Evolutionary conservation across 2,797 vertebrate genomes (phyloP).

Genomic region (Tragelaphus oryx): DNA sequence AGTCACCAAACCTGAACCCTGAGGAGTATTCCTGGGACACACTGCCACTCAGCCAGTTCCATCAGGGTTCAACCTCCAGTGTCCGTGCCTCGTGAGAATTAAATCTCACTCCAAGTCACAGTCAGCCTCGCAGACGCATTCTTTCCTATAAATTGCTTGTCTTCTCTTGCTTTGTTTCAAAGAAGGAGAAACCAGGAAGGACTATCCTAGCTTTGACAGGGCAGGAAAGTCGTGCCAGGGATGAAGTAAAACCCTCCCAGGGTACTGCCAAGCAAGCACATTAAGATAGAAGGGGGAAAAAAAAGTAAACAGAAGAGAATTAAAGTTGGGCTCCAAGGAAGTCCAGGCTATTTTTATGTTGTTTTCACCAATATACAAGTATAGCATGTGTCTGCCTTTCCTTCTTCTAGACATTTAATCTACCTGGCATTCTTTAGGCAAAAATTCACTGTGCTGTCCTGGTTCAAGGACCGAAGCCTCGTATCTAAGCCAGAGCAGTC

Average conservation of each 20-base stretch:
- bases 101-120: background rate
- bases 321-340: background rate
- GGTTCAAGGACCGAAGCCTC: background rate
- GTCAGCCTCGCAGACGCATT: background rate
- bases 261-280: background rate
- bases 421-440: background rate
- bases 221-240: background rate
- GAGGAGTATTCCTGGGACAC: background rate
- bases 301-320: background rate
- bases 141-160: background rate
- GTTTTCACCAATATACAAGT: background rate
- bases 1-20: background rate
- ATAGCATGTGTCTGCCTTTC: background rate
- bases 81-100: background rate
- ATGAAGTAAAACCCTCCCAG: background rate
- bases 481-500: background rate
- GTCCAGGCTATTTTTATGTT: background rate
- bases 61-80: background rate
- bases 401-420: background rate
- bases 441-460: background rate
- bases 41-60: background rate
- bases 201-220: background rate
- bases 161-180: conserved; percentile 12
- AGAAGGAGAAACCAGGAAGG: background rate
- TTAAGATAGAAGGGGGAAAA: background rate